Evolutionary conservation across 2,113 vertebrate species (phyloP).

Genomic region (Scomber japonicus): DNA sequence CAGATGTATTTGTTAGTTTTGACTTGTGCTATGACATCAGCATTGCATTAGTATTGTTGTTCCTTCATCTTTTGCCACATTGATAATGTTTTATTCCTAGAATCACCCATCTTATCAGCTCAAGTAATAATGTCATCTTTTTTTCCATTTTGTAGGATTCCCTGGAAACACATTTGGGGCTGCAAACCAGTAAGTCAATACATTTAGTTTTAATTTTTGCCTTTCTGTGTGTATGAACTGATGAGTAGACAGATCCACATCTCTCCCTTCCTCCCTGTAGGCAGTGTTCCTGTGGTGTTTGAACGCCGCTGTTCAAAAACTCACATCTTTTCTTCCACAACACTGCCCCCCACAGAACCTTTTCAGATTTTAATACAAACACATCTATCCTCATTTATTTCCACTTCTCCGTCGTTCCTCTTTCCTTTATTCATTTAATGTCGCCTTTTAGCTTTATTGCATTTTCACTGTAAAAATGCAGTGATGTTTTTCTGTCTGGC

Average conservation of each 20-base stretch:
- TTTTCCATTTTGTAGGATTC: conserved; percentile 72
- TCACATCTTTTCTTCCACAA: conserved; percentile 37
- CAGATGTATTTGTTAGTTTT: background rate
- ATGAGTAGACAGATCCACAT: conserved; percentile 13
- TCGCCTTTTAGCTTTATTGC: background rate
- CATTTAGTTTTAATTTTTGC: background rate
- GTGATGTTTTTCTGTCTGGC: background rate
- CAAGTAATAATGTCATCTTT: background rate
- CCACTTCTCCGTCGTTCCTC: background rate
- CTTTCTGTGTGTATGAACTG: background rate
- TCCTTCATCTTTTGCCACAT: background rate
- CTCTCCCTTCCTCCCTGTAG: background rate
- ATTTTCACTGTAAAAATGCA: background rate
- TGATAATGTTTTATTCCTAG: background rate
- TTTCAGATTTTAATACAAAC: conserved; percentile 35
- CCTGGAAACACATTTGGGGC: conserved; percentile 82
- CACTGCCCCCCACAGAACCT: conserved; percentile 26
- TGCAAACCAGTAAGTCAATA: conserved; percentile 84
- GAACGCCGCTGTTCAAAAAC: conserved; percentile 28
- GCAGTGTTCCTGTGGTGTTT: conserved; percentile 13
- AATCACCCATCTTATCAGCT: background rate
- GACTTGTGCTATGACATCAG: background rate
- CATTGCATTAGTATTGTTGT: background rate
- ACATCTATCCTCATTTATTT: conserved; percentile 30
- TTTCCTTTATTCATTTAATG: background rate